Evolutionary conservation across 2,888 invertebrate genomes (phyloP).

Genomic region (Imbricaverruca yamaguchii): DNA sequence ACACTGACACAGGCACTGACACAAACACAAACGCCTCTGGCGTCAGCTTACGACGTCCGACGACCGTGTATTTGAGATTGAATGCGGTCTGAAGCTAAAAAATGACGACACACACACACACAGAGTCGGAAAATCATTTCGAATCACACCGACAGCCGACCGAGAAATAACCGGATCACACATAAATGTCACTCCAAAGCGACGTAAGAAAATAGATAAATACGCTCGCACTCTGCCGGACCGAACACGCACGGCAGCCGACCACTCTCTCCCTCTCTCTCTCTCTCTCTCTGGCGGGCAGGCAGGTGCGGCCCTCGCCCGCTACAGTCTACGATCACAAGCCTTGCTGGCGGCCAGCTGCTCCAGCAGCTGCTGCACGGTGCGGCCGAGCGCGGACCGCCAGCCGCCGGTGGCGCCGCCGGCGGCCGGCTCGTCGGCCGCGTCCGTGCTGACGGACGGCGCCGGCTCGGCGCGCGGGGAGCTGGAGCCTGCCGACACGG

Average conservation of each 20-base stretch:
- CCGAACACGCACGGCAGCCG: background rate
- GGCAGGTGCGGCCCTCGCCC: background rate
- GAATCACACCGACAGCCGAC: background rate
- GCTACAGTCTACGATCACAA: conserved; percentile 11
- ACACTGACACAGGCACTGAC: no score
- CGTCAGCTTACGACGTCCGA: background rate
- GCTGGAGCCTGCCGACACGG: background rate
- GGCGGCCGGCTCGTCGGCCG: background rate
- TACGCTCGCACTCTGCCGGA: background rate
- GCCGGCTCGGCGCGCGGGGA: background rate
- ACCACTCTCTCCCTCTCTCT: no score
- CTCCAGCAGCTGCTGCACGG: background rate
- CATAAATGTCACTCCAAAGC: conserved; percentile 20
- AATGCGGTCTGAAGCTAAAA: background rate
- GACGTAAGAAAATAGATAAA: conserved; percentile 22
- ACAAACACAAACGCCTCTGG: no score
- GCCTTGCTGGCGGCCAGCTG: conserved; percentile 5
- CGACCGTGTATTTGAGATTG: conserved; percentile 2
- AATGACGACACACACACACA: conserved; percentile 7
- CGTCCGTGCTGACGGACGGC: background rate
- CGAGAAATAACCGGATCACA: conserved; percentile 15
- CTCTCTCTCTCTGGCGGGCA: background rate
- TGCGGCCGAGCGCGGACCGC: background rate
- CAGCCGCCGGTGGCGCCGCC: background rate
- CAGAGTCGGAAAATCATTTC: background rate